These are phyloP conservation scores for Eudorcas thomsonii DNA, from an alignment of 2,113 vertebrate species.

Conservation along the genomic window DNA sequence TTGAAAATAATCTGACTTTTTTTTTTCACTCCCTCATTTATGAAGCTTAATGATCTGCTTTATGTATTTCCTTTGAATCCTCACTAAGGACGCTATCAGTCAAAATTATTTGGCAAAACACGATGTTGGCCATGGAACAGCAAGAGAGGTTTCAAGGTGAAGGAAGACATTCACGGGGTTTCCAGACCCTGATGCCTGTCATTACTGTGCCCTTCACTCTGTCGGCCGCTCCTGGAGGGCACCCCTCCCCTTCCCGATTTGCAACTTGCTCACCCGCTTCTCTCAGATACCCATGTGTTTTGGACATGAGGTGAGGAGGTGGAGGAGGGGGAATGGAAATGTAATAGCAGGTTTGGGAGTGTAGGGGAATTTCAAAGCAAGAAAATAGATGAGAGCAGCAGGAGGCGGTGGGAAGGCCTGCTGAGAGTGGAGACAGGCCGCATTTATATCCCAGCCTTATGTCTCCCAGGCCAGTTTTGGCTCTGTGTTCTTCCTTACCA, in stretches of 20 bases:
- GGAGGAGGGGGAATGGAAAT: conserved; percentile 54
- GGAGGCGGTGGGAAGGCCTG: conserved; percentile 68
- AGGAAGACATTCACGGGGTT: background rate
- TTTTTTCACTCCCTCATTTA: background rate
- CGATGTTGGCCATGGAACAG: background rate
- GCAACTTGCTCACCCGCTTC: background rate
- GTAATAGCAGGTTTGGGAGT: conserved; percentile 53
- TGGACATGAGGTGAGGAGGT: conserved; percentile 73
- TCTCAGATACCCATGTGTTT: conserved; percentile 47
- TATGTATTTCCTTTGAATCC: conserved; percentile 42
- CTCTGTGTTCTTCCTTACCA: conserved; percentile 32
- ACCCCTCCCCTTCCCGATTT: background rate
- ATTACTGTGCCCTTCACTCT: conserved; percentile 22
- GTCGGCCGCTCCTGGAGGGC: fast-evolving
- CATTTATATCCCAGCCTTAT: conserved; percentile 76
- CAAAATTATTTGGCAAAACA: conserved; percentile 56
- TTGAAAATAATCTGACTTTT: conserved; percentile 15
- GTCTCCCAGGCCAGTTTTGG: conserved; percentile 71
- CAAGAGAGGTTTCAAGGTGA: conserved; percentile 64
- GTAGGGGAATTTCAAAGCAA: conserved; percentile 51
- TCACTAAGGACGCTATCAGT: background rate
- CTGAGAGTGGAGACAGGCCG: conserved; percentile 64
- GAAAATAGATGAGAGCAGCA: conserved; percentile 74
- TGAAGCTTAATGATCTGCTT: conserved; percentile 15
- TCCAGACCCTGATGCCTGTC: background rate